These are phyloP conservation scores for Hoplodrina blanda DNA, from an alignment of 2,888 invertebrate genomes.

Conservation along the genomic window DNA sequence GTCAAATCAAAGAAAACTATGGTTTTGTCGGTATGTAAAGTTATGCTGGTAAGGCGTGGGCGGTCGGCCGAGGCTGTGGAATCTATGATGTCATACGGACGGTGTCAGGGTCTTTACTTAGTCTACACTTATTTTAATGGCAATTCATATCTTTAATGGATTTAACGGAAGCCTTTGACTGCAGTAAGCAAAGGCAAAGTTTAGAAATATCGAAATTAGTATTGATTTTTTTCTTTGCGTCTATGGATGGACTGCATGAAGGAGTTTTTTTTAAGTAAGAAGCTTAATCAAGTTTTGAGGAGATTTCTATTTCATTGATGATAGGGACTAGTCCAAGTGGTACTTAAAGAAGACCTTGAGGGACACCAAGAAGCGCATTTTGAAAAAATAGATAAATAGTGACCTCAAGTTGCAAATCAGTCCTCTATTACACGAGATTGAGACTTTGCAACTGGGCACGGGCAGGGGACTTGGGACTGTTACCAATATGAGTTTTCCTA, in stretches of 20 bases:
- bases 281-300: not conserved
- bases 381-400: not conserved
- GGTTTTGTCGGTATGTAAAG: conserved; percentile 17
- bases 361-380: not conserved
- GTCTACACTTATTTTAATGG: conserved; percentile 65
- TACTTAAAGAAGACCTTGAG: not conserved
- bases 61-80: conserved; percentile 68
- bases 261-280: not conserved
- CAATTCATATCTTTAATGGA: conserved; percentile 56
- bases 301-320: not conserved
- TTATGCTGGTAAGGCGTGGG: conserved; percentile 67
- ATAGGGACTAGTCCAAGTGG: not conserved
- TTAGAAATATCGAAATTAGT: conserved; percentile 4
- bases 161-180: conserved; percentile 37
- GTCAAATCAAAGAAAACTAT: conserved; percentile 31
- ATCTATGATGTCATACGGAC: conserved; percentile 76
- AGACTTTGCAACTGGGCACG: no score
- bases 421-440: no score
- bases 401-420: no score
- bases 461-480: no score
- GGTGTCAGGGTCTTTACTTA: conserved; percentile 79
- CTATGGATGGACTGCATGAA: not conserved
- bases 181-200: conserved; percentile 1
- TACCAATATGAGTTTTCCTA: no score
- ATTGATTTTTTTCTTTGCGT: conserved; percentile 7